These are phyloP conservation scores for Catagonus wagneri DNA, from an alignment of 2,113 vertebrate species.

Conservation along the genomic window DNA sequence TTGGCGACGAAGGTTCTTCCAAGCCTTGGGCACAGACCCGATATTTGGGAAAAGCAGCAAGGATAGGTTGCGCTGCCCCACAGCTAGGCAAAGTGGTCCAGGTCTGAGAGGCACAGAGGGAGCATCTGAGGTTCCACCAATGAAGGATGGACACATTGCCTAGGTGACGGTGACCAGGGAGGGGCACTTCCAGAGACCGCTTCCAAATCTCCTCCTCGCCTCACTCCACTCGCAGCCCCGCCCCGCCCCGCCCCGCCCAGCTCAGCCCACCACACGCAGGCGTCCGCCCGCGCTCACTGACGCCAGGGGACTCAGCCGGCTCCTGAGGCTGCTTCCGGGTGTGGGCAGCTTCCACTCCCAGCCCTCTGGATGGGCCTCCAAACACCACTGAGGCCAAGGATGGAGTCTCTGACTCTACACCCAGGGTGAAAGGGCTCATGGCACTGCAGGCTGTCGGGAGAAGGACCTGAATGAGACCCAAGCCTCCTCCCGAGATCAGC, in stretches of 20 bases:
- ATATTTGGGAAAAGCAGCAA: neutral
- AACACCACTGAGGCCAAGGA: neutral
- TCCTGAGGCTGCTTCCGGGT: neutral
- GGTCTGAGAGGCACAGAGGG: neutral
- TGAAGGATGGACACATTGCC: neutral
- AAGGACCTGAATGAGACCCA: neutral
- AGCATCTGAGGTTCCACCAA: neutral
- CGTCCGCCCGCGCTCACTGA: neutral
- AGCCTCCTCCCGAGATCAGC: neutral
- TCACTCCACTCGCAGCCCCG: too few relatives aligned
- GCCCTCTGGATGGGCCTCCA: neutral
- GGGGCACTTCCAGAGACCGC: neutral
- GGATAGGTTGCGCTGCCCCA: neutral
- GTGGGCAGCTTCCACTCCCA: neutral
- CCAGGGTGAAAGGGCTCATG: too few relatives aligned
- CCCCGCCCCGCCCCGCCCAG: too few relatives aligned
- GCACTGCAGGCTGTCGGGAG: neutral
- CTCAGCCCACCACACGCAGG: neutral
- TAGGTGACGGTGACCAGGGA: neutral
- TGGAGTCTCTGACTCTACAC: neutral
- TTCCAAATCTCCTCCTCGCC: neutral
- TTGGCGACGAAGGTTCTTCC: neutral
- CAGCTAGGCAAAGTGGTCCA: neutral
- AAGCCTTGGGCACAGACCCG: neutral
- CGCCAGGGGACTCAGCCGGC: neutral